Conservation (phyloP, 1,140 invertebrate genomes). For the Camponotus vicinus region DNA sequence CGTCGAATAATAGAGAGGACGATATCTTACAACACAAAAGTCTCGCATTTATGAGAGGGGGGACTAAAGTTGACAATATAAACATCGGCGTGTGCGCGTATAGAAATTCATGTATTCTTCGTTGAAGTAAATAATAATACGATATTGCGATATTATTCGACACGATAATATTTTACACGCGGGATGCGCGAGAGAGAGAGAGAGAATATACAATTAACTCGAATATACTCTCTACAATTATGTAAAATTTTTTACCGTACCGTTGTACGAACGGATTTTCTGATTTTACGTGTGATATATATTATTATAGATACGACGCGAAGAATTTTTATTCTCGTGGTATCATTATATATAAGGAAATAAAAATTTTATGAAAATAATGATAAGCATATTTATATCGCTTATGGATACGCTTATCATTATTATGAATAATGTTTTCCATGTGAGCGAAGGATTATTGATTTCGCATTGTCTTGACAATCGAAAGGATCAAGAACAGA, state of each 20-base stretch:
- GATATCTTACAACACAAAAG: conserved; percentile 15
- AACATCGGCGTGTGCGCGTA: background rate
- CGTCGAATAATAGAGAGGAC: conserved; percentile 33
- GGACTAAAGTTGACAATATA: conserved; percentile 43
- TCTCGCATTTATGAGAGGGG: background rate
- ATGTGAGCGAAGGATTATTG: background rate
- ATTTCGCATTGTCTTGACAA: conserved; percentile 46
- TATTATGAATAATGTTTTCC: no score
- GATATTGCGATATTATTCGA: background rate
- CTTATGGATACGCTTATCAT: no score
- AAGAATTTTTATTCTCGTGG: no score
- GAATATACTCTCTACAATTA: conserved; percentile 21
- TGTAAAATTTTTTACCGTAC: conserved; percentile 12
- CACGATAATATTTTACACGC: conserved; percentile 25
- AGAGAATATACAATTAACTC: conserved; percentile 20
- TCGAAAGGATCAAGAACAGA: conserved; percentile 47
- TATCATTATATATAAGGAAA: background rate
- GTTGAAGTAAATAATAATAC: conserved; percentile 14
- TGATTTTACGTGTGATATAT: conserved; percentile 21
- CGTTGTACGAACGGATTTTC: background rate
- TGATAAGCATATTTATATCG: no score
- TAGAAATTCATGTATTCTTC: conserved; percentile 21
- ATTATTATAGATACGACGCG: conserved; percentile 13
- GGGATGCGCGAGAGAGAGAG: background rate
- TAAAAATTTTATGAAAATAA: no score